Percentiles rank a stretch among this genome's conserved stretches.
Conservation (phyloP, 2,113 vertebrate species). For the Rhagologus leucostigma region DNA sequence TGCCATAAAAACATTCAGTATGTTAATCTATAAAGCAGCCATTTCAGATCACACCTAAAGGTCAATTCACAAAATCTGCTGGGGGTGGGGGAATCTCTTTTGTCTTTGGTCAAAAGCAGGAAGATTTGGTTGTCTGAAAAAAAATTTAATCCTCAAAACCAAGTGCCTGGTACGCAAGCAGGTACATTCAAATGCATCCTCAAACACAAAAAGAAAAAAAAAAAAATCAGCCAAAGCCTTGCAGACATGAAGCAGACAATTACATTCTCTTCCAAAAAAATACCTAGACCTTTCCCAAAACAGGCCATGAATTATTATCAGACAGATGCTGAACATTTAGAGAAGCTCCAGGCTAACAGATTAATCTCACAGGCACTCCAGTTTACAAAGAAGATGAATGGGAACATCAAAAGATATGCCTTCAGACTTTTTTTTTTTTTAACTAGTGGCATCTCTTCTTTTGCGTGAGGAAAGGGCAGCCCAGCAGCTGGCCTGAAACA, state of each 20-base stretch:
- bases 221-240: background rate
- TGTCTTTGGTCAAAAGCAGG: background rate
- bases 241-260: background rate
- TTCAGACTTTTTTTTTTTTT: background rate
- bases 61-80: background rate
- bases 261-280: background rate
- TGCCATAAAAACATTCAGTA: background rate
- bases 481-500: background rate
- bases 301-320: background rate
- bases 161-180: background rate
- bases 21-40: background rate
- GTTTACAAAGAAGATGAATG: background rate
- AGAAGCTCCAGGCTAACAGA: background rate
- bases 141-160: background rate
- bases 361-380: background rate
- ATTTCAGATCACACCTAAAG: background rate
- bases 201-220: background rate
- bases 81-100: rapidly evolving
- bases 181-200: background rate
- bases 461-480: background rate
- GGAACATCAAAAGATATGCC: background rate
- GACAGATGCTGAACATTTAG: background rate
- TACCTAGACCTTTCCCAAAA: background rate
- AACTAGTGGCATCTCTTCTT: background rate
- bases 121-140: background rate